These are phyloP conservation scores for Phortica okadai DNA, from an alignment of 2,888 invertebrate genomes.

Conservation along the genomic window DNA sequence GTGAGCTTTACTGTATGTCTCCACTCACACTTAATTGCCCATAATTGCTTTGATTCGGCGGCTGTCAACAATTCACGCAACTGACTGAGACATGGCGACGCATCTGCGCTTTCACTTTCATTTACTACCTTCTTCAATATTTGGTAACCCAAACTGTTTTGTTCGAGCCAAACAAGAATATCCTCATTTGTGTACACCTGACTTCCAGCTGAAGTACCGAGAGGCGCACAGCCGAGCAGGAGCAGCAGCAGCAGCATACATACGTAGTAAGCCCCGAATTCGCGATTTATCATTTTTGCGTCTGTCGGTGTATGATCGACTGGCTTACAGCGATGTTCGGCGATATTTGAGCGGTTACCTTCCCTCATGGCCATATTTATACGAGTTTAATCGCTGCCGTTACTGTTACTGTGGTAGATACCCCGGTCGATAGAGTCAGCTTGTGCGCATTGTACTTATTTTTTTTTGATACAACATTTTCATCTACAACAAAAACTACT, in stretches of 20 bases:
- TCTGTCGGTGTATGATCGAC: constrained; percentile 15
- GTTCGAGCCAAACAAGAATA: constrained; percentile 53
- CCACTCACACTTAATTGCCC: constrained; percentile 54
- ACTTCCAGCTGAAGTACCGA: not conserved
- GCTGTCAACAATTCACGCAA: constrained; percentile 48
- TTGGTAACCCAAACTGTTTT: constrained; percentile 60
- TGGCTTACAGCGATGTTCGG: constrained; percentile 3
- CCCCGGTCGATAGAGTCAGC: constrained; percentile 7
- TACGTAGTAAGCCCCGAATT: not conserved
- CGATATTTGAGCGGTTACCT: constrained; percentile 17
- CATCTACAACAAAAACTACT: not conserved
- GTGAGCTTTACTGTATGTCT: not conserved
- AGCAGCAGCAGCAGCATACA: not conserved
- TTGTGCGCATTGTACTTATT: not conserved
- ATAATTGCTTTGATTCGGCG: constrained; percentile 45
- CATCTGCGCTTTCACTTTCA: constrained; percentile 6
- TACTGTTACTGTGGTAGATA: not conserved
- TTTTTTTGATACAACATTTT: constrained; percentile 7
- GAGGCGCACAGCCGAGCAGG: not conserved
- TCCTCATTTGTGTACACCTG: not conserved
- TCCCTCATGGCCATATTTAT: constrained; percentile 29
- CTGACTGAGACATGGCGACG: constrained; percentile 49
- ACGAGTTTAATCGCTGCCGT: not conserved
- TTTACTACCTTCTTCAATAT: constrained; percentile 49
- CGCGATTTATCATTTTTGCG: not conserved